phyloP scores from a whole-genome alignment of 2,113 vertebrate species.

The Lates calcarifer region DNA sequence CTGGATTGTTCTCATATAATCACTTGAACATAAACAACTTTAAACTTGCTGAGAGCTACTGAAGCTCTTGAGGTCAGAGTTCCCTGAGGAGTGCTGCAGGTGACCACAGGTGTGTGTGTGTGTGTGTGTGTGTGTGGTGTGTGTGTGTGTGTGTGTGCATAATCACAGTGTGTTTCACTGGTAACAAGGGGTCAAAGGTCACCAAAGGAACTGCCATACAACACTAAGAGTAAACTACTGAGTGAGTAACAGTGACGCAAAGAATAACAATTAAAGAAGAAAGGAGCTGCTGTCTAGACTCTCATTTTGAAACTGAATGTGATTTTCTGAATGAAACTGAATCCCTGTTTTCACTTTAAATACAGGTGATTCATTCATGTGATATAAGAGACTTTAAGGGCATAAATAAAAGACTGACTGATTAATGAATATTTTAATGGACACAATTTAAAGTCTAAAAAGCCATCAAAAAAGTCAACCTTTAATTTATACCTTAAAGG shows the following conservation, averaged over 20 bases:
- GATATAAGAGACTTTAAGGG: not conserved
- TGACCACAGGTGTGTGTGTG: slow-evolving; percentile 29
- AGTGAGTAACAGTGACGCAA: not conserved
- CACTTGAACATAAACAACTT: slow-evolving; percentile 36
- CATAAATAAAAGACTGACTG: not conserved
- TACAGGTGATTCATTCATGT: too few species aligned
- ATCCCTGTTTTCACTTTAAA: not conserved
- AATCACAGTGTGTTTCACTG: slow-evolving; percentile 46
- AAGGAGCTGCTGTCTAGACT: not conserved
- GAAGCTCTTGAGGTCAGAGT: slow-evolving; percentile 16
- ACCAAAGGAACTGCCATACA: not conserved
- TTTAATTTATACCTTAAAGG: not conserved
- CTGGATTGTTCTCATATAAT: slow-evolving; percentile 23
- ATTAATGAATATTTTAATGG: too few species aligned
- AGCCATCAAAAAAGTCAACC: not conserved
- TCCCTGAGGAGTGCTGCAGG: slow-evolving; percentile 23
- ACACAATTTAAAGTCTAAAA: not conserved
- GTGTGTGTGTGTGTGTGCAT: slow-evolving; percentile 18
- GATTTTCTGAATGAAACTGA: too few species aligned
- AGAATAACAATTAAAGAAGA: not conserved
- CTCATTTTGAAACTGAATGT: not conserved
- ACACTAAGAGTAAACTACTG: slow-evolving; percentile 5
- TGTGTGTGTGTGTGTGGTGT: slow-evolving; percentile 11
- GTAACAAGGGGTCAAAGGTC: slow-evolving; percentile 37
- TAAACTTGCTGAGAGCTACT: slow-evolving; percentile 10